phyloP scores from a whole-genome alignment of 2,797 vertebrate species.

The Falco cherrug region DNA sequence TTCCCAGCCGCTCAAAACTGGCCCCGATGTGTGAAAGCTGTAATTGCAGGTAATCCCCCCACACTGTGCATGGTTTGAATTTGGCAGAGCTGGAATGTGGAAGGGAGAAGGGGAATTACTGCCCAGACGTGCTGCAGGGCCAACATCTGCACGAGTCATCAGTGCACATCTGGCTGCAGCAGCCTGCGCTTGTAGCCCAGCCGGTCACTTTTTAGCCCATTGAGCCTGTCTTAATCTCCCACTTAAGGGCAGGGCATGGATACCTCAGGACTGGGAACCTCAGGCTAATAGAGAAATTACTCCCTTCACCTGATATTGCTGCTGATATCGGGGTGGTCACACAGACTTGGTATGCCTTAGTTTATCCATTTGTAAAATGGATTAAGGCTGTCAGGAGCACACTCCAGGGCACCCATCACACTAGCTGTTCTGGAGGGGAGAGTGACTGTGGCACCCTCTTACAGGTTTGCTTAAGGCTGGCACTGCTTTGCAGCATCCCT shows the following conservation, averaged over 20 bases:
- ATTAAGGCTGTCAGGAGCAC: not conserved
- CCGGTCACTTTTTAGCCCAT: not conserved
- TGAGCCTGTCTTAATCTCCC: not conserved
- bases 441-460: not conserved
- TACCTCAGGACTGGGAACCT: not conserved
- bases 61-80: conserved; percentile 41
- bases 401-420: not conserved
- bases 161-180: conserved; percentile 46
- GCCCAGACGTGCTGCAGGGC: conserved; percentile 1
- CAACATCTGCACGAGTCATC: conserved; percentile 66
- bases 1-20: not conserved
- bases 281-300: not conserved
- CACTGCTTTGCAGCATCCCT: not conserved
- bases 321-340: not conserved
- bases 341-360: not conserved
- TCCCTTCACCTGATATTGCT: not conserved
- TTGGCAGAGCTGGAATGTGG: conserved; percentile 51
- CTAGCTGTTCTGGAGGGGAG: not conserved
- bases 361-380: not conserved
- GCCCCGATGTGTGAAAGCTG: not conserved
- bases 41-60: conserved; percentile 55
- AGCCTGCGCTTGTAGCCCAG: not conserved
- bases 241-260: not conserved
- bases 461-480: not conserved
- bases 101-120: conserved; percentile 54